Conservation (phyloP, 2,888 invertebrate species). For the Siphlonurus alternatus region DNA sequence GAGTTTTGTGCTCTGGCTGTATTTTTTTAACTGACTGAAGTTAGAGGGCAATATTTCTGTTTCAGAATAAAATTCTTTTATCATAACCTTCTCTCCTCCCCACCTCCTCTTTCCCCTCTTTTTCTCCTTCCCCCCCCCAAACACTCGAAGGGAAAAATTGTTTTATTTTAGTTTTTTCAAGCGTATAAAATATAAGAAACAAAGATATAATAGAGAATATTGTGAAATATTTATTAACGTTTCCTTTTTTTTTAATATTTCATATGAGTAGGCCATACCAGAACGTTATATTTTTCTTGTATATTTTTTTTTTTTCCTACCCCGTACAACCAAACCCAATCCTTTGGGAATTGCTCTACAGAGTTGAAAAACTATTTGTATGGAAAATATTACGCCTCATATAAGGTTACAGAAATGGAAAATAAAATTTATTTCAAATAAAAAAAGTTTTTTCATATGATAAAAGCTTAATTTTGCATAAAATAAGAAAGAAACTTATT, state of each 20-base stretch:
- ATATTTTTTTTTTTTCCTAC: not conserved
- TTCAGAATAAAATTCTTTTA: not conserved
- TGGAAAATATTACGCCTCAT: constrained; percentile 2
- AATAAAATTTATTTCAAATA: not conserved
- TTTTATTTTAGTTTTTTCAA: not conserved
- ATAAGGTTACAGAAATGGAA: not conserved
- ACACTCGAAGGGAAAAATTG: not conserved
- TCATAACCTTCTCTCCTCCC: not conserved
- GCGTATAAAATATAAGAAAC: not conserved
- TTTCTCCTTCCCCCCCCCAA: not conserved
- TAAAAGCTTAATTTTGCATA: not conserved
- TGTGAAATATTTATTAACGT: not conserved
- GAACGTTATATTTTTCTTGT: not conserved
- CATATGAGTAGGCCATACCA: not conserved
- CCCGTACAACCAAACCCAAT: not conserved
- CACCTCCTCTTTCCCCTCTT: not conserved
- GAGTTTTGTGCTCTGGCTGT: not conserved
- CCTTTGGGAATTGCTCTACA: not conserved
- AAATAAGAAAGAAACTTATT: not conserved
- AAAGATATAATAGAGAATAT: not conserved
- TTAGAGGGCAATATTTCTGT: not conserved
- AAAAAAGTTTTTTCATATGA: not conserved
- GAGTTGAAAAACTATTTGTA: constrained; percentile 4
- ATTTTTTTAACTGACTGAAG: not conserved
- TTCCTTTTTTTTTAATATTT: not conserved